phyloP scores from a whole-genome alignment of 2,888 invertebrate genomes.

The Idaea dimidiata region DNA sequence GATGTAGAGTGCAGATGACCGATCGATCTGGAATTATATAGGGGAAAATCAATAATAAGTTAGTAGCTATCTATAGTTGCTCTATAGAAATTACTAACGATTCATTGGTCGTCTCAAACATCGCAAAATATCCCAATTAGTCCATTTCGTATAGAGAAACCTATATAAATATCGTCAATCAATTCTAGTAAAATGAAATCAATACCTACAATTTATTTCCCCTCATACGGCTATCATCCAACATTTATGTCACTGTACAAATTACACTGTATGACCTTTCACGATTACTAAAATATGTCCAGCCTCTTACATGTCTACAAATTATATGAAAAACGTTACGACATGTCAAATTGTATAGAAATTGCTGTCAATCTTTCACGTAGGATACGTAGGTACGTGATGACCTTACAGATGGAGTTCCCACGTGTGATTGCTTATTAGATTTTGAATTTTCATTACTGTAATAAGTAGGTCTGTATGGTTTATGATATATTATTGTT shows the following conservation, averaged over 20 bases:
- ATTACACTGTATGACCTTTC: constrained; percentile 9
- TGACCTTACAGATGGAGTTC: constrained; percentile 24
- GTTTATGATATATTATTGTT: not conserved
- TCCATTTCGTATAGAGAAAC: no score
- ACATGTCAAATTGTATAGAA: not conserved
- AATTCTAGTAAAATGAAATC: no score
- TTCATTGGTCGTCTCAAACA: no score
- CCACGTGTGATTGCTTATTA: constrained; percentile 27
- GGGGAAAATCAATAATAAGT: no score
- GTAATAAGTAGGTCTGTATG: not conserved
- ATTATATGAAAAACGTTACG: constrained; percentile 2
- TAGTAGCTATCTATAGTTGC: no score
- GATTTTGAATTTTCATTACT: constrained; percentile 13
- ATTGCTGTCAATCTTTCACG: constrained; percentile 36
- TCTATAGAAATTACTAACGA: no score
- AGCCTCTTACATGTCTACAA: constrained; percentile 5
- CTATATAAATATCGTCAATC: no score
- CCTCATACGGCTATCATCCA: not conserved
- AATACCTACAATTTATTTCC: no score
- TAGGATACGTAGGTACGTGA: constrained; percentile 26
- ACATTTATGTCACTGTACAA: not conserved
- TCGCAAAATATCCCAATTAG: no score
- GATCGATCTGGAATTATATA: no score
- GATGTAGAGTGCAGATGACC: no score
- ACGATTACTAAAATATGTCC: constrained; percentile 2